phyloP scores from a whole-genome alignment of 1,140 invertebrate genomes.

The Holotrichia oblita region DNA sequence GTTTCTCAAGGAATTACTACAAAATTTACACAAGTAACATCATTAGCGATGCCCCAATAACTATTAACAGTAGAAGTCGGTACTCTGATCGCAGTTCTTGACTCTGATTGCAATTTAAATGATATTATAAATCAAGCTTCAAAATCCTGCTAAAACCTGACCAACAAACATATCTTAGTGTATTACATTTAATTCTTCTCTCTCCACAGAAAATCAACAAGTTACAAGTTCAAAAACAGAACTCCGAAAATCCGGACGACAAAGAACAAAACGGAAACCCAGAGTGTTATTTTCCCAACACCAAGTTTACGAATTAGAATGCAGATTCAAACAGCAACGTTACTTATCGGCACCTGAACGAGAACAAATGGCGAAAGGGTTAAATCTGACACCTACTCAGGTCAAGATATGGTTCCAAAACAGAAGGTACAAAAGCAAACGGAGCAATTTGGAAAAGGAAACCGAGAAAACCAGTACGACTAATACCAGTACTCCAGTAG shows the following conservation, averaged over 20 bases:
- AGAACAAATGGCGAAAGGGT: conserved; percentile 85
- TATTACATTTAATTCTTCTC: neutral
- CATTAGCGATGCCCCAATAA: too few relatives aligned
- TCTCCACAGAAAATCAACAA: conserved; percentile 62
- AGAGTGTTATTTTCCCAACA: conserved; percentile 94
- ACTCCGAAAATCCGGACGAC: conserved; percentile 73
- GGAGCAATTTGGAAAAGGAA: conserved; percentile 60
- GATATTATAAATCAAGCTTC: too few relatives aligned
- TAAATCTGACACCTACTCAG: conserved; percentile 91
- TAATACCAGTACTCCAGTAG: neutral
- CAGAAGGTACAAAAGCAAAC: conserved; percentile 90
- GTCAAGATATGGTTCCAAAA: conserved; percentile 96
- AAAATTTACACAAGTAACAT: too few relatives aligned
- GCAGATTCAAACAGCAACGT: conserved; percentile 90
- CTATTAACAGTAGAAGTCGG: too few relatives aligned
- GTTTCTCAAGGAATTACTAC: too few relatives aligned
- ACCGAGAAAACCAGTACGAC: conserved; percentile 35
- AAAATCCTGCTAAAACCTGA: too few relatives aligned
- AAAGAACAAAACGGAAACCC: conserved; percentile 85
- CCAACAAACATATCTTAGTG: too few relatives aligned
- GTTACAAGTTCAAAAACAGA: conserved; percentile 75
- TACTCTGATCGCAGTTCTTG: too few relatives aligned
- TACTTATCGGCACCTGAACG: conserved; percentile 96
- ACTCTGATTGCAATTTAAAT: too few relatives aligned
- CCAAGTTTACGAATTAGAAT: conserved; percentile 92